Conservation (phyloP, 2,113 vertebrate genomes). For the Panurus biarmicus region DNA sequence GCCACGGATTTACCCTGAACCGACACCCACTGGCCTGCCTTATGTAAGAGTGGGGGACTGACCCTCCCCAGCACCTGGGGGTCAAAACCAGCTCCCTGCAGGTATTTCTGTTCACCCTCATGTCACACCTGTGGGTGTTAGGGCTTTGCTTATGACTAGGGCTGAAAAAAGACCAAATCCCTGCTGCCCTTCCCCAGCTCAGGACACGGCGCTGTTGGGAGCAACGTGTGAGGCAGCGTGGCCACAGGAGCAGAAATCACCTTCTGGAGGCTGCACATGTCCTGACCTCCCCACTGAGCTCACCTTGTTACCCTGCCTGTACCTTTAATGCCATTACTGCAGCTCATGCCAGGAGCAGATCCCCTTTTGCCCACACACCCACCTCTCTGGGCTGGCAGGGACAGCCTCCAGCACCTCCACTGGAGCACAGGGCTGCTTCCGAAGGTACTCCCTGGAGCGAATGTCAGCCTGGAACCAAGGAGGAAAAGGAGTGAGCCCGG, state of each 20-base stretch:
- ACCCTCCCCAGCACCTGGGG: neutral
- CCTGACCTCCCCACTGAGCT: neutral
- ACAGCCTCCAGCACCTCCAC: neutral
- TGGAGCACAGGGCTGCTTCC: conserved; percentile 46
- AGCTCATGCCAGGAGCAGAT: conserved; percentile 26
- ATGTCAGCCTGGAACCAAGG: conserved; percentile 78
- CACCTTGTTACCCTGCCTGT: conserved; percentile 25
- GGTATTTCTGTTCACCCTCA: neutral
- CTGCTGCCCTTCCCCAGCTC: neutral
- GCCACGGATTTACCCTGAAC: neutral
- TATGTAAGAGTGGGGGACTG: neutral
- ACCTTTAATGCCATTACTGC: conserved; percentile 60
- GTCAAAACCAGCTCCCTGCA: neutral
- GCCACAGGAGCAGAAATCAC: neutral
- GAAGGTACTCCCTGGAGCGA: conserved; percentile 83
- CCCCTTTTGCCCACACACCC: conserved; percentile 9
- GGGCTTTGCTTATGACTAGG: neutral
- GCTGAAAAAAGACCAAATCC: conserved; percentile 24
- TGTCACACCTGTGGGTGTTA: neutral
- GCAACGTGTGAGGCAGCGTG: neutral
- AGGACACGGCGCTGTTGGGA: fast-evolving
- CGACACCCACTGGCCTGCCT: neutral
- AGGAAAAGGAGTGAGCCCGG: neutral
- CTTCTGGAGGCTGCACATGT: neutral
- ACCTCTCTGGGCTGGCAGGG: conserved; percentile 1